Evolutionary conservation across 2,797 vertebrate genomes (phyloP).

Genomic region (Pangasius larnaudii): DNA sequence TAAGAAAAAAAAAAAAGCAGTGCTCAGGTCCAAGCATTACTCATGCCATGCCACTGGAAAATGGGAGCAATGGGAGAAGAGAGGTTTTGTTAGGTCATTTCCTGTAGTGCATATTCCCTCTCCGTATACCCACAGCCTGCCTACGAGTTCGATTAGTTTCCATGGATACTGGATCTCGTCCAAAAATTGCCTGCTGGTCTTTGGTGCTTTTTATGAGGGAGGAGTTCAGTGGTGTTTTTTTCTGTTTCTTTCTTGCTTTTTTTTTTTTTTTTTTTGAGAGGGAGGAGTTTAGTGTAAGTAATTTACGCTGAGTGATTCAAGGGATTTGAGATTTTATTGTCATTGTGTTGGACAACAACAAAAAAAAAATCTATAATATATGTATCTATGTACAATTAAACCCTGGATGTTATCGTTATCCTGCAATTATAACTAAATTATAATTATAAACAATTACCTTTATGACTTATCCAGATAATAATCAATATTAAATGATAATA

Average conservation of each 20-base stretch:
- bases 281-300: constrained; percentile 38
- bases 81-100: constrained; percentile 83
- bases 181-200: constrained; percentile 69
- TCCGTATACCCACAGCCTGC: constrained; percentile 62
- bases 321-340: neutral
- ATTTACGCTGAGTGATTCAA: neutral
- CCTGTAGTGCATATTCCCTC: constrained; percentile 66
- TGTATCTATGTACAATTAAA: neutral
- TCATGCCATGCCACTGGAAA: constrained; percentile 80
- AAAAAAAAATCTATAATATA: neutral
- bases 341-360: neutral
- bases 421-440: neutral
- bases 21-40: constrained; percentile 70
- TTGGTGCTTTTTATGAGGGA: constrained; percentile 50
- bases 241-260: neutral
- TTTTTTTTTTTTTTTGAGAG: constrained; percentile 39
- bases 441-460: neutral
- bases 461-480: neutral
- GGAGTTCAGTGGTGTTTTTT: neutral
- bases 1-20: constrained; percentile 60
- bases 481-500: neutral
- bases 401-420: neutral
- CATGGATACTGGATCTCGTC: constrained; percentile 69
- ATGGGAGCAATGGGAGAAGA: constrained; percentile 76
- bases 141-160: constrained; percentile 75